Conservation (phyloP, 2,888 invertebrate genomes). For the Hofmannophila pseudospretella region DNA sequence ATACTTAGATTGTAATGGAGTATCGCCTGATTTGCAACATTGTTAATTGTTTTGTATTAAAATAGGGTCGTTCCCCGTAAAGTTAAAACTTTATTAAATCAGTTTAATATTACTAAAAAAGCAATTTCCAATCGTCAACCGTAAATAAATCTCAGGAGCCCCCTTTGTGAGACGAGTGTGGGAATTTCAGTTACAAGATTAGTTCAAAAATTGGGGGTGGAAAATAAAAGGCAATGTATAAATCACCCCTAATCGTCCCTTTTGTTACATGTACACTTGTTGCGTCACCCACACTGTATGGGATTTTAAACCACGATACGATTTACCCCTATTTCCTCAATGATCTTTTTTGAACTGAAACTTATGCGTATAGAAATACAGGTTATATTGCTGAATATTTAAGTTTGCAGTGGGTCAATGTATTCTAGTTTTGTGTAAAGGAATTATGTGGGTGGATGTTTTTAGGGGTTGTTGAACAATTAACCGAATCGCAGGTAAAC, state of each 20-base stretch:
- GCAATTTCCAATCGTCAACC: conserved; percentile 9
- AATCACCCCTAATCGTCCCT: conserved; percentile 71
- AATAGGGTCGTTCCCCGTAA: too few species aligned
- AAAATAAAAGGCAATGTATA: conserved; percentile 67
- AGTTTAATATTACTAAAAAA: too few species aligned
- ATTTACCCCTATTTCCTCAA: conserved; percentile 1
- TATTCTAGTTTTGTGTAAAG: conserved; percentile 22
- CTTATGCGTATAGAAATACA: conserved; percentile 15
- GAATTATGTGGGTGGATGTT: conserved; percentile 52
- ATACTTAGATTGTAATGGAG: too few species aligned
- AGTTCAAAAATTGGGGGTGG: conserved; percentile 55
- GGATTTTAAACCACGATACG: conserved; percentile 25
- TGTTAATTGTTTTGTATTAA: too few species aligned
- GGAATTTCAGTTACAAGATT: conserved; percentile 72
- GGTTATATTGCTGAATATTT: conserved; percentile 3
- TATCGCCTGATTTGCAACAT: too few species aligned
- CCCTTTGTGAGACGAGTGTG: conserved; percentile 46
- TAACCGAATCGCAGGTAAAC: conserved; percentile 67
- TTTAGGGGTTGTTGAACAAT: conserved; percentile 68
- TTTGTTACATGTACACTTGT: conserved; percentile 69
- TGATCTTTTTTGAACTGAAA: conserved; percentile 7
- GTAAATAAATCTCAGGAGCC: conserved; percentile 22
- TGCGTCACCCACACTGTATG: conserved; percentile 52
- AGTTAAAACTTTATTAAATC: too few species aligned
- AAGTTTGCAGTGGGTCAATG: background rate